phyloP scores from a whole-genome alignment of 2,888 invertebrate genomes.

The Amorpha juglandis region DNA sequence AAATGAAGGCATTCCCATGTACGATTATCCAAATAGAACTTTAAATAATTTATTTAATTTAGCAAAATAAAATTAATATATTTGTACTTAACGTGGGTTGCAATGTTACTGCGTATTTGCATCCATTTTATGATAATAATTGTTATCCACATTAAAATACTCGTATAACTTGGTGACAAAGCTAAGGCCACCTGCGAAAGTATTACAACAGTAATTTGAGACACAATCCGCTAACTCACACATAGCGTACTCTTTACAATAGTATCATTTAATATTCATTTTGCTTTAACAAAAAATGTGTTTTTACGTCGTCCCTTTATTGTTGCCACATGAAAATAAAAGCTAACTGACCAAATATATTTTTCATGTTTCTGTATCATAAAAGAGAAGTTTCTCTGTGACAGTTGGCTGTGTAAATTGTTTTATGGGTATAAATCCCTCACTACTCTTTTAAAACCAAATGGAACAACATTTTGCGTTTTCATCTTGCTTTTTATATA shows the following conservation, averaged over 20 bases:
- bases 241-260: not conserved
- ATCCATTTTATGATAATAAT: not conserved
- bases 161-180: not conserved
- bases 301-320: not conserved
- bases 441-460: no score
- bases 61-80: no score
- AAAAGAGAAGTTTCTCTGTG: not conserved
- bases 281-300: slow-evolving; percentile 2
- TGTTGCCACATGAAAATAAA: slow-evolving; percentile 14
- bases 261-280: slow-evolving; percentile 10
- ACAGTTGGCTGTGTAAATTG: not conserved
- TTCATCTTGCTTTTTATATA: no score
- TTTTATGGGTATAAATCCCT: not conserved
- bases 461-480: no score
- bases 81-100: no score
- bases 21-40: no score
- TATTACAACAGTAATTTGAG: slow-evolving; percentile 5
- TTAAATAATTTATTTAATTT: no score
- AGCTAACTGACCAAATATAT: slow-evolving; percentile 1
- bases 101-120: no score
- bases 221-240: not conserved
- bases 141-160: not conserved
- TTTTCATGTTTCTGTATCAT: not conserved
- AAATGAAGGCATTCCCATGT: no score
- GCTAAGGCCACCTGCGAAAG: not conserved